These are phyloP conservation scores for Lemur catta DNA, from an alignment of 2,797 vertebrate species.

Conservation along the genomic window DNA sequence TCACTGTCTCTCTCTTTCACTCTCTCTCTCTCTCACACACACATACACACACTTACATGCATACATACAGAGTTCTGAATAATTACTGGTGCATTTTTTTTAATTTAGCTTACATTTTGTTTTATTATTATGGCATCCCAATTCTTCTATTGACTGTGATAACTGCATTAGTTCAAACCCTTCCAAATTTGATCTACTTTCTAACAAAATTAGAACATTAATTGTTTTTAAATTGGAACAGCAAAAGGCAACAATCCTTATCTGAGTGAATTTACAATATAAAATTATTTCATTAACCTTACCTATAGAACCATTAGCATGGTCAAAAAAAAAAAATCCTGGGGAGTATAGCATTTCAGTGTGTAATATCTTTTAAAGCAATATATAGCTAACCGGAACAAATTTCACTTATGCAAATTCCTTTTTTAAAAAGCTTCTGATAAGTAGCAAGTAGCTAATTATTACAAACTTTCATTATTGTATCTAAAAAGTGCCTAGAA, in stretches of 20 bases:
- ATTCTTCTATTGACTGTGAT: constrained; percentile 12
- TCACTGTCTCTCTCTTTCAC: background rate
- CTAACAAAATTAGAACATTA: constrained; percentile 19
- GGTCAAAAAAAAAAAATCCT: constrained; percentile 46
- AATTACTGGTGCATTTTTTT: constrained; percentile 25
- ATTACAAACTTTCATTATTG: background rate
- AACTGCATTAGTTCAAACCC: constrained; percentile 35
- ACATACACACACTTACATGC: background rate
- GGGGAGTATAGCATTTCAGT: constrained; percentile 5
- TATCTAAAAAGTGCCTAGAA: constrained; percentile 12
- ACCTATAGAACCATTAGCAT: constrained; percentile 49
- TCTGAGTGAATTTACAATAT: background rate
- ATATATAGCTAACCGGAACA: constrained; percentile 42
- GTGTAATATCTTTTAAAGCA: background rate
- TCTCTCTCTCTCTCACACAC: too few relatives aligned
- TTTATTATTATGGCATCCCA: constrained; percentile 52
- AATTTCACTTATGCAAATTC: constrained; percentile 20
- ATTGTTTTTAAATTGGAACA: constrained; percentile 22
- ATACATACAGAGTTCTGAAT: background rate
- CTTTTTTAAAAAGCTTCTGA: background rate
- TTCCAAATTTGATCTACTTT: background rate
- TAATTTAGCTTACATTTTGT: background rate
- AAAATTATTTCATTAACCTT: constrained; percentile 62
- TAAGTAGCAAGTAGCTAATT: constrained; percentile 20
- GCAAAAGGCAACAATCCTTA: constrained; percentile 55